Conservation (phyloP, 2,797 vertebrate species). For the Diplodus puntazzo region DNA sequence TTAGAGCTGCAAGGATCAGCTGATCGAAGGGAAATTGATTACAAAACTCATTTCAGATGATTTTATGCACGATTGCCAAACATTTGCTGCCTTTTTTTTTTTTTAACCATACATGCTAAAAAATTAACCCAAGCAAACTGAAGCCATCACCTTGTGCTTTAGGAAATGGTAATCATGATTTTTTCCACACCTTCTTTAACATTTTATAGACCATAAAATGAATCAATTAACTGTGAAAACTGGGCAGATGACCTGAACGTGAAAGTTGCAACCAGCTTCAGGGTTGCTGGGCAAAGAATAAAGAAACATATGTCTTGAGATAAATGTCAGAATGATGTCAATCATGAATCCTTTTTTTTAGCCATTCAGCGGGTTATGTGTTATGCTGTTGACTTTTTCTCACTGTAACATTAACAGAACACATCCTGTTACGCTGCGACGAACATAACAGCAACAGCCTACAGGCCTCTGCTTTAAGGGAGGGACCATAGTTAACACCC, state of each 20-base stretch:
- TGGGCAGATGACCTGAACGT: no score
- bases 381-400: neutral
- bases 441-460: slow-evolving; percentile 7
- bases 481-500: neutral
- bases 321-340: neutral
- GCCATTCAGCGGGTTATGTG: neutral
- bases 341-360: neutral
- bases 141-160: no score
- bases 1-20: neutral
- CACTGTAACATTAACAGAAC: neutral
- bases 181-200: no score
- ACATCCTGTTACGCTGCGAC: slow-evolving; percentile 3
- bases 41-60: no score
- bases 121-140: no score
- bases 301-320: neutral
- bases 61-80: no score
- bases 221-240: no score
- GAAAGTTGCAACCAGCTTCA: neutral
- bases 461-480: slow-evolving; percentile 29
- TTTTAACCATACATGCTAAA: no score
- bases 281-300: neutral
- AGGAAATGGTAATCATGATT: no score
- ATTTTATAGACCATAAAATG: no score
- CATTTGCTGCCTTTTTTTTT: neutral
- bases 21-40: no score